A percentile compares a stretch with the other conserved stretches of the same genome.
phyloP scores from a whole-genome alignment of 30 jellyfish, hydroid and myxozoan species.

The Catostylus mosaicus region DNA sequence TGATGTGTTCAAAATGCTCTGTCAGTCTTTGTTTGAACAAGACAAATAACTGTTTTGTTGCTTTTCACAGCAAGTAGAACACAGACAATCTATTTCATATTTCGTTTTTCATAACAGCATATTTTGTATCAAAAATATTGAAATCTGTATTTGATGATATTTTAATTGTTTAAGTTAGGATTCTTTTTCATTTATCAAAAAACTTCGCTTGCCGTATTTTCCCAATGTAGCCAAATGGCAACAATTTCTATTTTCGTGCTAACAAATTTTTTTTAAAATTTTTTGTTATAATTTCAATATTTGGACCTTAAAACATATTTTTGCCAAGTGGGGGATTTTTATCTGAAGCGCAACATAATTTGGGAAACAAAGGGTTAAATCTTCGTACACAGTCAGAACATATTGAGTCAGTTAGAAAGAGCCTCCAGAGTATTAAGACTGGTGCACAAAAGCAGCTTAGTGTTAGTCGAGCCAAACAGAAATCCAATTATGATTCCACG shows the following conservation, averaged over 20 bases:
- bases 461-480: too few relatives aligned
- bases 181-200: too few relatives aligned
- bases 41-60: slow-evolving; percentile 16
- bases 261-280: not conserved
- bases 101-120: too few relatives aligned
- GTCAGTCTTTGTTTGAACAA: slow-evolving; percentile 5
- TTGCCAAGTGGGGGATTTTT: not conserved
- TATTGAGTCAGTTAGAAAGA: too few relatives aligned
- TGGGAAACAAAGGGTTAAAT: slow-evolving; percentile 14
- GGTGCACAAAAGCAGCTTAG: too few relatives aligned
- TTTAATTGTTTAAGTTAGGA: too few relatives aligned
- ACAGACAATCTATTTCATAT: too few relatives aligned
- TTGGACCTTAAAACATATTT: not conserved
- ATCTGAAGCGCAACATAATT: not conserved
- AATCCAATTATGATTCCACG: too few relatives aligned
- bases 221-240: slow-evolving; percentile 16
- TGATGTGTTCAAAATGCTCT: not conserved
- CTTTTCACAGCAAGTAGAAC: slow-evolving; percentile 4
- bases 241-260: not conserved
- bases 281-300: not conserved
- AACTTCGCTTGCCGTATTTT: not conserved
- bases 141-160: too few relatives aligned
- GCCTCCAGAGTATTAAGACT: too few relatives aligned
- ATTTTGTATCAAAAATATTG: too few relatives aligned
- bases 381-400: too few relatives aligned